Evolutionary conservation across 2,113 vertebrate genomes (phyloP).

Genomic region (Irena cyanogastra): DNA sequence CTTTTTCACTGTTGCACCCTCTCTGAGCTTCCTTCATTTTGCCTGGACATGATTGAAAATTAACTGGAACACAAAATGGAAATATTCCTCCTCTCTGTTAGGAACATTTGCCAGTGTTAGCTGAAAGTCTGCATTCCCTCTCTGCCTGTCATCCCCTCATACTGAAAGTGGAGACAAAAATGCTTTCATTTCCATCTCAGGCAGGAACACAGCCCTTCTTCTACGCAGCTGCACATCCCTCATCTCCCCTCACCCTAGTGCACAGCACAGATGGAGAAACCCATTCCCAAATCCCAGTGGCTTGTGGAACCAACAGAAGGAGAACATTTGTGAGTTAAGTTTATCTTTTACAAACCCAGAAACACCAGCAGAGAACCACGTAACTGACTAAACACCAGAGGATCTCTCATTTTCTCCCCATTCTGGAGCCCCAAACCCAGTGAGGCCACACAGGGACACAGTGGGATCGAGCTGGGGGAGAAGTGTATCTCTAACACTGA

Average conservation of each 20-base stretch:
- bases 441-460: accelerated
- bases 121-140: not conserved
- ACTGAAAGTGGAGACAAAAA: not conserved
- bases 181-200: not conserved
- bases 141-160: not conserved
- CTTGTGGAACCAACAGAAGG: not conserved
- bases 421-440: not conserved
- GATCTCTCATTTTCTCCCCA: not conserved
- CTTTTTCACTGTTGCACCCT: not conserved
- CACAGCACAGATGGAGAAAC: not conserved
- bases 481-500: not conserved
- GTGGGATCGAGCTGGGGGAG: not conserved
- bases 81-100: not conserved
- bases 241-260: not conserved
- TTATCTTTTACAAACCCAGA: not conserved
- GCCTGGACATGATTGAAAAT: not conserved
- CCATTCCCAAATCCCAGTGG: not conserved
- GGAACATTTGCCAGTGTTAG: not conserved
- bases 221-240: not conserved
- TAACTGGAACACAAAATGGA: not conserved
- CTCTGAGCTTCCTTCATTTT: not conserved
- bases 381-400: not conserved
- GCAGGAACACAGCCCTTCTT: not conserved
- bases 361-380: not conserved
- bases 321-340: not conserved